phyloP scores from a whole-genome alignment of 1,140 invertebrate genomes.

The Plectus sambesii region DNA sequence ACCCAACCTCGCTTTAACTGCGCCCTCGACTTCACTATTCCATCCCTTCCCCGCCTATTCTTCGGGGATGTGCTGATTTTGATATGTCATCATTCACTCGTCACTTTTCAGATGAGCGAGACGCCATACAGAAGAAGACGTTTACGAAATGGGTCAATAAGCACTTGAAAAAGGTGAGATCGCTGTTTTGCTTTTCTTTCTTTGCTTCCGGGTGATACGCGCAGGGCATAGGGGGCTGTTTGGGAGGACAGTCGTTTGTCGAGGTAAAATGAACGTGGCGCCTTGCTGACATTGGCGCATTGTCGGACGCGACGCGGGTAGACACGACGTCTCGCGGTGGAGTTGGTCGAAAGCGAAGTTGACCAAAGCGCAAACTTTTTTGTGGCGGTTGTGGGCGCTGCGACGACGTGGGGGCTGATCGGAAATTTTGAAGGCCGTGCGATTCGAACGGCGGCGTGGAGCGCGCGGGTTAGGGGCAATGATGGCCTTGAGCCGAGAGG shows the following conservation, averaged over 20 bases:
- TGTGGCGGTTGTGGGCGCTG: too few relatives aligned
- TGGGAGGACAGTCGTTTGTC: not conserved
- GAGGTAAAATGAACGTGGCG: not conserved
- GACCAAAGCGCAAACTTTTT: too few relatives aligned
- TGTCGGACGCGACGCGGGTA: not conserved
- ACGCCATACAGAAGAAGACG: conserved; percentile 99
- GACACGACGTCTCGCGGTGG: not conserved
- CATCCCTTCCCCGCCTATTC: too few relatives aligned
- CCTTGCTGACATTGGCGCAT: not conserved
- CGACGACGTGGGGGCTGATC: too few relatives aligned
- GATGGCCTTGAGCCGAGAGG: too few relatives aligned
- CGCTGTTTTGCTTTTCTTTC: not conserved
- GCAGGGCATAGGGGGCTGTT: not conserved
- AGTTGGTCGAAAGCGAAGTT: not conserved
- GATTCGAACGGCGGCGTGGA: too few relatives aligned
- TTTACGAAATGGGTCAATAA: conserved; percentile 99
- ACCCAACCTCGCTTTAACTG: too few relatives aligned
- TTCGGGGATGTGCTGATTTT: too few relatives aligned
- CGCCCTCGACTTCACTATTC: too few relatives aligned
- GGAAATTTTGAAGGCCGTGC: too few relatives aligned
- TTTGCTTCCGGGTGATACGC: not conserved
- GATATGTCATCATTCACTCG: too few relatives aligned
- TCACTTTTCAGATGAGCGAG: conserved; percentile 80
- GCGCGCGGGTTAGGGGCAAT: too few relatives aligned
- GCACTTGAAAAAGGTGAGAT: conserved; percentile 91